Percentiles rank a stretch among this genome's conserved stretches.
phyloP scores from a whole-genome alignment of 2,888 invertebrate genomes.

The Eremobia ochroleuca region DNA sequence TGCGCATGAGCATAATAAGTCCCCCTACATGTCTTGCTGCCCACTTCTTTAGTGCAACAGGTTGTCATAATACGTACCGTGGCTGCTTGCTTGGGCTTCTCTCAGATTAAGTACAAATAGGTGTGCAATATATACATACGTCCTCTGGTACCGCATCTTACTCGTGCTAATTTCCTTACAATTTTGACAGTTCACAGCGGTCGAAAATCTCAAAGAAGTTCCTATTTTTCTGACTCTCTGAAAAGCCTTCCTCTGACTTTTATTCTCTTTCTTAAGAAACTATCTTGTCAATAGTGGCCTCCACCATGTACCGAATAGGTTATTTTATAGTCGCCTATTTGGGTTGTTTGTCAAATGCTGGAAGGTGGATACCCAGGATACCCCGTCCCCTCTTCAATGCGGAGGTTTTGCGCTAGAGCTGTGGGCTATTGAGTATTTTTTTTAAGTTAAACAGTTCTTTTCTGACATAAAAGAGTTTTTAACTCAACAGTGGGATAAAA shows the following conservation, averaged over 20 bases:
- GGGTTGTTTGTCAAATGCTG: not conserved
- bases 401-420: not conserved
- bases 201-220: not conserved
- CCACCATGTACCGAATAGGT: not conserved
- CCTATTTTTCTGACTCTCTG: not conserved
- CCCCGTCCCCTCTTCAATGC: not conserved
- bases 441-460: not conserved
- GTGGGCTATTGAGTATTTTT: not conserved
- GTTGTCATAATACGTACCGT: constrained; percentile 28
- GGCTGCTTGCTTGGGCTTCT: constrained; percentile 8
- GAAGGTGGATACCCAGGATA: not conserved
- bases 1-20: constrained; percentile 49
- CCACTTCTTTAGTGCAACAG: constrained; percentile 48
- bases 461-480: not conserved
- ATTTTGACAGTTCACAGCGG: not conserved
- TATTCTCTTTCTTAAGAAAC: not conserved
- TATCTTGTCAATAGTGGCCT: not conserved
- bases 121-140: not conserved
- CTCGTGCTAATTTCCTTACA: not conserved
- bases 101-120: constrained; percentile 6
- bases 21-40: constrained; percentile 47
- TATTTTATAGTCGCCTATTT: not conserved
- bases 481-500: not conserved
- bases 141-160: not conserved
- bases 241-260: not conserved